These are phyloP conservation scores for Squalus acanthias DNA, from an alignment of 2,797 vertebrate species.

Conservation along the genomic window DNA sequence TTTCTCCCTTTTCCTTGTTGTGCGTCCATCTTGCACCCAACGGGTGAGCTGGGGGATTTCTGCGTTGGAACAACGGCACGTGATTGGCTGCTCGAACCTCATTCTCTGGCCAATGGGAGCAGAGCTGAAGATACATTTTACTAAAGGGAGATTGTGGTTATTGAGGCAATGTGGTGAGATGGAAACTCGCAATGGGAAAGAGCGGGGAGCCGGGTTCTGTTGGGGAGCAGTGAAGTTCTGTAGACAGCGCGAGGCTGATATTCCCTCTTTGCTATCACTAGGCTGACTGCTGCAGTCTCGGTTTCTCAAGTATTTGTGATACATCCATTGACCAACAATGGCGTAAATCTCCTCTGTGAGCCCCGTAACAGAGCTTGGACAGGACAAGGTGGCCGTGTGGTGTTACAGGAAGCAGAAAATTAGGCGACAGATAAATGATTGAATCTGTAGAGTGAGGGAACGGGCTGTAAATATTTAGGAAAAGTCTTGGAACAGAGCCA, in stretches of 20 bases:
- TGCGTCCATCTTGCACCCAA: neutral
- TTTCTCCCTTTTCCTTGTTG: neutral
- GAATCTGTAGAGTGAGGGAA: neutral
- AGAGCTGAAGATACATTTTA: neutral
- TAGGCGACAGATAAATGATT: neutral
- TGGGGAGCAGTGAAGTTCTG: neutral
- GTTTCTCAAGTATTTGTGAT: neutral
- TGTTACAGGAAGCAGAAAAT: neutral
- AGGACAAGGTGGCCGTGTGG: neutral
- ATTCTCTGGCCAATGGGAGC: neutral
- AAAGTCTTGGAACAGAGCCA: neutral
- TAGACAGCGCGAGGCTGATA: neutral
- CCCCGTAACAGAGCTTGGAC: neutral
- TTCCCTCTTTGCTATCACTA: neutral
- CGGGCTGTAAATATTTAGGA: neutral
- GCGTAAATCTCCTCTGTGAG: neutral
- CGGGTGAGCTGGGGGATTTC: neutral
- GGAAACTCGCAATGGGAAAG: neutral
- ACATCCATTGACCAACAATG: neutral
- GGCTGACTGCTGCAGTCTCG: no score
- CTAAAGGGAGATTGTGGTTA: neutral
- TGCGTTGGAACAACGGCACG: no score
- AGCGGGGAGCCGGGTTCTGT: neutral
- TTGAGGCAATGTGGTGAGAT: neutral
- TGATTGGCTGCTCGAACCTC: neutral